Evolutionary conservation across 2,888 invertebrate genomes (phyloP).

Genomic region (Laspeyria flexula): DNA sequence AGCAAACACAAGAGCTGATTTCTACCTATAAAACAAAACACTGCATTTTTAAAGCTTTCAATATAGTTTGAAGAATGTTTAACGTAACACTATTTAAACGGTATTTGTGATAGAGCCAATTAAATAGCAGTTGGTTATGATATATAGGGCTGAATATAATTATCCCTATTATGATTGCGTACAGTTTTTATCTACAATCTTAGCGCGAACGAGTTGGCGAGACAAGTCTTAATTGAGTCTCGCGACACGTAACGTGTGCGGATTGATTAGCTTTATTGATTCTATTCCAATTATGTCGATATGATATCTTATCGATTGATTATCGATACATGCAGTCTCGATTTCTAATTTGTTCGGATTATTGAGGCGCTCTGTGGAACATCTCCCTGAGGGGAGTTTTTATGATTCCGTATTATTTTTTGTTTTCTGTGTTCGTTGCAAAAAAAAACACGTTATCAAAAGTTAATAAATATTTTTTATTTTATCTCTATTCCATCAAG

Average conservation of each 20-base stretch:
- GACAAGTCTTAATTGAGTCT: constrained; percentile 41
- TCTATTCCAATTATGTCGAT: constrained; percentile 39
- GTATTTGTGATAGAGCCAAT: constrained; percentile 24
- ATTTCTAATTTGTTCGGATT: constrained; percentile 42
- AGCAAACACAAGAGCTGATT: too few species aligned
- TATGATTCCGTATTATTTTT: background rate
- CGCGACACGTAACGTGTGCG: constrained; percentile 39
- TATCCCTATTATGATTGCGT: constrained; percentile 40
- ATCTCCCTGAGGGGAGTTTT: constrained; percentile 13
- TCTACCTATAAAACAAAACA: too few species aligned
- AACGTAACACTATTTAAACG: constrained; percentile 7
- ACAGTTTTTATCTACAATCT: constrained; percentile 38
- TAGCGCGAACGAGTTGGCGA: constrained; percentile 28
- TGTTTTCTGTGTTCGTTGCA: too few species aligned
- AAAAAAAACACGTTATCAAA: too few species aligned
- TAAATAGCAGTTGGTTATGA: constrained; percentile 34
- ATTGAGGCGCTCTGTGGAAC: constrained; percentile 9
- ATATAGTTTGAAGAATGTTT: background rate
- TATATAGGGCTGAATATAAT: constrained; percentile 37
- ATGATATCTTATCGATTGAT: constrained; percentile 26
- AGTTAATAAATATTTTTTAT: too few species aligned
- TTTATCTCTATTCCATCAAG: too few species aligned
- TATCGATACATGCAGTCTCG: constrained; percentile 23
- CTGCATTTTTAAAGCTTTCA: too few species aligned
- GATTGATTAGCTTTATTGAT: constrained; percentile 42